Conservation (phyloP, 1,140 invertebrate species). For the Uloborus diversus region DNA sequence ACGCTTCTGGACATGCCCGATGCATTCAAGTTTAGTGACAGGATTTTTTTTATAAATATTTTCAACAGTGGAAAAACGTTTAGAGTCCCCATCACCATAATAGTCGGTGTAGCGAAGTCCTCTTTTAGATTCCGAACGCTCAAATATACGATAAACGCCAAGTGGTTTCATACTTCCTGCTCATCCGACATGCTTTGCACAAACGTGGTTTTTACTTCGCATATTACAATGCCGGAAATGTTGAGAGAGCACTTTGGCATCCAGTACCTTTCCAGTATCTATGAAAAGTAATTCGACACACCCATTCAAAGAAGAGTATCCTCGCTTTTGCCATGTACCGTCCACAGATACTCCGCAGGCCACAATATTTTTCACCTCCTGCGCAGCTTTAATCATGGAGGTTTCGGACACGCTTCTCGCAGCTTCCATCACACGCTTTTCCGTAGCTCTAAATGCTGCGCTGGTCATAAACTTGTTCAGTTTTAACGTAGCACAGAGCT, state of each 20-base stretch:
- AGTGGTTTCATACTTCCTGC: neutral
- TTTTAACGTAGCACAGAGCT: neutral
- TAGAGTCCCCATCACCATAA: conserved; percentile 21
- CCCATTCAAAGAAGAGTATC: conserved; percentile 11
- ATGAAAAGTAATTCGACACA: neutral
- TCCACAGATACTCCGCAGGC: conserved; percentile 6
- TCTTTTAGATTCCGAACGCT: neutral
- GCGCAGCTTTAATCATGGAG: neutral
- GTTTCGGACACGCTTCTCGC: neutral
- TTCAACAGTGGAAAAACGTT: neutral
- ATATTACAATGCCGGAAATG: neutral
- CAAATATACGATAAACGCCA: neutral
- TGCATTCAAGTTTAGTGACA: conserved; percentile 1
- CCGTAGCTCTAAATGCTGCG: neutral
- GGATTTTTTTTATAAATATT: neutral
- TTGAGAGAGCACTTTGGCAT: neutral
- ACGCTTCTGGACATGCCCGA: too few species aligned
- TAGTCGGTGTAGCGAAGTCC: neutral
- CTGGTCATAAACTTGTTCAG: neutral
- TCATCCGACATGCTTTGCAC: neutral
- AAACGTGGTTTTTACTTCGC: neutral
- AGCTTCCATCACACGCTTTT: neutral
- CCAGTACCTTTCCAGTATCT: conserved; percentile 15
- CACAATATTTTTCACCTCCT: neutral
- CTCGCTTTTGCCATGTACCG: neutral